phyloP scores from a whole-genome alignment of 1,140 invertebrate species.

The Trichonephila inaurata region DNA sequence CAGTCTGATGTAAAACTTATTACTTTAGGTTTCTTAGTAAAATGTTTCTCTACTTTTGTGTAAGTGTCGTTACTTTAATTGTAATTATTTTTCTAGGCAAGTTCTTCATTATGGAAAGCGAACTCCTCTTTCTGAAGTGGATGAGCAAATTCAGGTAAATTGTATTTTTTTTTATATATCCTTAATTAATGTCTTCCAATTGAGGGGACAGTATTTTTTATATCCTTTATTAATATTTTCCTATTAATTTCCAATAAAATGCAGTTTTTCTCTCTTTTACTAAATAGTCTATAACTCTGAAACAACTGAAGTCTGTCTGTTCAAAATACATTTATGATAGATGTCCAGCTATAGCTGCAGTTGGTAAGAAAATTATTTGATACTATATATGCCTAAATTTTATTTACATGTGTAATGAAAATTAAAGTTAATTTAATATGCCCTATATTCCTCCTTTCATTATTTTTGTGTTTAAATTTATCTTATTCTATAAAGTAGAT shows the following conservation, averaged over 20 bases:
- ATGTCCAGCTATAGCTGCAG: slow-evolving; percentile 69
- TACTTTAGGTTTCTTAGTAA: neutral
- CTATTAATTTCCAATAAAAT: neutral
- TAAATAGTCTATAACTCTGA: slow-evolving; percentile 51
- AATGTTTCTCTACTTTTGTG: too few relatives aligned
- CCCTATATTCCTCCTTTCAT: too few relatives aligned
- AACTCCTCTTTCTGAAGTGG: slow-evolving; percentile 55
- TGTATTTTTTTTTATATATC: neutral
- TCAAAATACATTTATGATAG: slow-evolving; percentile 72
- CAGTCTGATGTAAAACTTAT: neutral
- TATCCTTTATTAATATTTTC: too few relatives aligned
- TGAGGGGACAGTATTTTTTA: neutral
- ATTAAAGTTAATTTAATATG: too few relatives aligned
- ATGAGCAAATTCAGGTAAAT: slow-evolving; percentile 65
- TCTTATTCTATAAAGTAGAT: too few relatives aligned
- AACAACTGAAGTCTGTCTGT: slow-evolving; percentile 62
- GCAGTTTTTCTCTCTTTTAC: neutral
- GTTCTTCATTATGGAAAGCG: slow-evolving; percentile 62
- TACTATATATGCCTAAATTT: too few relatives aligned
- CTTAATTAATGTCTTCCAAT: neutral
- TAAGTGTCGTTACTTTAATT: neutral
- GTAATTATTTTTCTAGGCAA: slow-evolving; percentile 9
- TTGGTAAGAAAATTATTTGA: slow-evolving; percentile 41
- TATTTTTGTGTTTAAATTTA: too few relatives aligned
- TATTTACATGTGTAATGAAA: too few relatives aligned